Evolutionary conservation across 2,888 invertebrate species (phyloP), one percentile per base, ranked within the genome.

Genomic region (Fragum fragum): DNA sequence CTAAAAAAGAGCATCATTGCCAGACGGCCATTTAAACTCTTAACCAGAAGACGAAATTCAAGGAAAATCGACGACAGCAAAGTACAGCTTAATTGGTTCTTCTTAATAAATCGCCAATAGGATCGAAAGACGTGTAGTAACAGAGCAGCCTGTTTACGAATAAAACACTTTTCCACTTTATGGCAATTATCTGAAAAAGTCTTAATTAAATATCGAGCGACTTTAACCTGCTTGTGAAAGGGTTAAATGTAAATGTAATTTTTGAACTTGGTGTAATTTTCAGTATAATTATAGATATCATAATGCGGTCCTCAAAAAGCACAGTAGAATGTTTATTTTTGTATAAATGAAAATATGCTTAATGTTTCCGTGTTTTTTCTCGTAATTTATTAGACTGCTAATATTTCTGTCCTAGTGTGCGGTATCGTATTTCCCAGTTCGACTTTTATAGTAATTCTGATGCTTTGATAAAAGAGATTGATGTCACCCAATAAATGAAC

Each of bases 371-470:
- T 1, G 16, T 61, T 11, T 6, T 28, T 55, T 68, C 42, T 9
- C 28, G 32, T 71, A 69, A 71, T 73, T 73, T 69, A 57, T 71
- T 53, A 47, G 69, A 21, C 29, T 55, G 57, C 55, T 26, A 55
- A 53, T 73, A 28, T 73, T 74, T 63, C 47, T 61, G 21, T 39
- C 74, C 11, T 7, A n/a, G 81, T 71, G 73, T 81, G 77, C 71
- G 77, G 77, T 70, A 73, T 63, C 63, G 36, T 42, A 71, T 74
- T 73, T 26, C 73, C n/a, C n/a, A n/a, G n/a, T n/a, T n/a, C n/a
- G n/a, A n/a, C n/a, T n/a, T n/a, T n/a, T n/a, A n/a, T n/a, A n/a
- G n/a, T n/a, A n/a, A n/a, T n/a, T n/a, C n/a, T n/a, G n/a, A n/a
- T n/a, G n/a, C n/a, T n/a, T n/a, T n/a, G n/a, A n/a, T n/a, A n/a